These are phyloP conservation scores for Callyntrura sp. DNA, from an alignment of 2,888 invertebrate genomes.

Conservation along the genomic window DNA sequence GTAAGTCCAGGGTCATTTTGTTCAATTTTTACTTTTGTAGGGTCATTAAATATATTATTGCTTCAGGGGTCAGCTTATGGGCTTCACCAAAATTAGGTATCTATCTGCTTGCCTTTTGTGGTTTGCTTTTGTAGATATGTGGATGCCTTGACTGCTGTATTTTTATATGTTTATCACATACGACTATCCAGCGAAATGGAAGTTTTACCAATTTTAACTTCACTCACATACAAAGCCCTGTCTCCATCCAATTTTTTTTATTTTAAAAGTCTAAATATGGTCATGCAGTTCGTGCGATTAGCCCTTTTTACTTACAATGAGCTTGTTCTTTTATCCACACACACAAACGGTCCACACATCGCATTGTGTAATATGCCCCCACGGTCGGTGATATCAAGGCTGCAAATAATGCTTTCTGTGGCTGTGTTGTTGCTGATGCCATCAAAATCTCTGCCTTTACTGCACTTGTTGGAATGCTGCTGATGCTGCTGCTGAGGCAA, in stretches of 20 bases:
- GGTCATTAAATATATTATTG: background rate
- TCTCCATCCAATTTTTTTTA: background rate
- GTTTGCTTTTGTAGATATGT: background rate
- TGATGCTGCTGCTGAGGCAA: background rate
- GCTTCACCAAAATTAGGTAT: background rate
- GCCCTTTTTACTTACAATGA: slow-evolving; percentile 25
- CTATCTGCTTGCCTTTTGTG: background rate
- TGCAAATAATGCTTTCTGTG: background rate
- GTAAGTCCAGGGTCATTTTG: slow-evolving; percentile 61
- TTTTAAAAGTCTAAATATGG: slow-evolving; percentile 54
- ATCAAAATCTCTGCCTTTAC: slow-evolving; percentile 18
- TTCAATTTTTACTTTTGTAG: background rate
- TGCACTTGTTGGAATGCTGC: slow-evolving; percentile 20
- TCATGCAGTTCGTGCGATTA: slow-evolving; percentile 28
- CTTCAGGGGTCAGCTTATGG: background rate
- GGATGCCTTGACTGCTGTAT: background rate
- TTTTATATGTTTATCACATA: background rate
- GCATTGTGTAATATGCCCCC: slow-evolving; percentile 48
- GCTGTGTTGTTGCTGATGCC: background rate
- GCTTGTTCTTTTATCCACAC: slow-evolving; percentile 19
- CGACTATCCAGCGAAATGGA: background rate
- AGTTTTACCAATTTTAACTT: background rate
- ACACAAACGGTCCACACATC: slow-evolving; percentile 2
- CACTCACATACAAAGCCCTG: background rate
- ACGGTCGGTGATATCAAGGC: slow-evolving; percentile 39